Evolutionary conservation across 2,888 invertebrate genomes (phyloP).

Genomic region (Steromphala cineraria): DNA sequence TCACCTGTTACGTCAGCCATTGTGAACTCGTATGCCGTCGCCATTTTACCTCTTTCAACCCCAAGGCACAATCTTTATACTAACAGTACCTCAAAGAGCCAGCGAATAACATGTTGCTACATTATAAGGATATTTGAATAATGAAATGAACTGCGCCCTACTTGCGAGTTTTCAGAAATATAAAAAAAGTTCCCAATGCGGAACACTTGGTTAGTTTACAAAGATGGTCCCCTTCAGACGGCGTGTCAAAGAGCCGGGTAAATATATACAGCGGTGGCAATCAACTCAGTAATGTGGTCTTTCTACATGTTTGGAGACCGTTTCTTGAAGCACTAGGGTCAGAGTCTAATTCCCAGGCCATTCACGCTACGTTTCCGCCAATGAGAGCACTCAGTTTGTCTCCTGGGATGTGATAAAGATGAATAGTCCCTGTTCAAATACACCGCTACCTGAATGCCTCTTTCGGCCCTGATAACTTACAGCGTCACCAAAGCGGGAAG

Average conservation of each 20-base stretch:
- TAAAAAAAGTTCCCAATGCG: background rate
- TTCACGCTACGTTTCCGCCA: conserved; percentile 8
- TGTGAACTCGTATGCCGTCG: no score
- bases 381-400: conserved; percentile 4
- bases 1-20: no score
- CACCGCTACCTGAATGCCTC: conserved; percentile 13
- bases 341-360: conserved; percentile 19
- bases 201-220: background rate
- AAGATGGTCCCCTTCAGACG: background rate
- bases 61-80: no score
- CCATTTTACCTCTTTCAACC: no score
- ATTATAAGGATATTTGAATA: no score
- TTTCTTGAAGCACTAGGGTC: conserved; percentile 14
- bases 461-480: conserved; percentile 17
- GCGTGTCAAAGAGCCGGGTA: conserved; percentile 17
- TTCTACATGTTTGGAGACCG: conserved; percentile 19
- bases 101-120: no score
- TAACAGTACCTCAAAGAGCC: no score
- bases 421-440: conserved; percentile 18
- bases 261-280: background rate
- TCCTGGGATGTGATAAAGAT: conserved; percentile 17
- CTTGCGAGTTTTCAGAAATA: background rate
- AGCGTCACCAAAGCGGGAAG: background rate
- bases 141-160: background rate
- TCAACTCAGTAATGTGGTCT: conserved; percentile 16